A percentile compares a stretch with the other conserved stretches of the same genome.
Evolutionary conservation across 2,888 invertebrate genomes (phyloP).

Genomic region (Cheilosia vulpina): DNA sequence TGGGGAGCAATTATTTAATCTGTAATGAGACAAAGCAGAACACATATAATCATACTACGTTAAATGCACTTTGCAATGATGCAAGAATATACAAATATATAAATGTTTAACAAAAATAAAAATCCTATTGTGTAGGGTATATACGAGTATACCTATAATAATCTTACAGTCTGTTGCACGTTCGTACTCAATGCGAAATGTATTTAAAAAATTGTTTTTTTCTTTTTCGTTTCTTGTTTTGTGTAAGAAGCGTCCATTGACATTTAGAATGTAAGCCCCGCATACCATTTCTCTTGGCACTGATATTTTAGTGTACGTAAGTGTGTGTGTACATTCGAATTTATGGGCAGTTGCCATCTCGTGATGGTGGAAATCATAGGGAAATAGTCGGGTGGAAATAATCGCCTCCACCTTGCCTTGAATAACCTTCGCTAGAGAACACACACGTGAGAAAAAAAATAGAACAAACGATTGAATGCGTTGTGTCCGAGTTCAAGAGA

Average conservation of each 20-base stretch:
- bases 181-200: constrained; percentile 40
- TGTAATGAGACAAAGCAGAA: constrained; percentile 51
- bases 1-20: constrained; percentile 78
- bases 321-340: constrained; percentile 53
- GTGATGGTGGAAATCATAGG: constrained; percentile 62
- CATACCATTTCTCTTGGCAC: constrained; percentile 46
- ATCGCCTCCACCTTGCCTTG: constrained; percentile 64
- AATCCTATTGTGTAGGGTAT: not conserved
- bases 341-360: constrained; percentile 67
- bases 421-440: constrained; percentile 66
- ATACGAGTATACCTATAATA: not conserved
- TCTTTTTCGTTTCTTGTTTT: constrained; percentile 24
- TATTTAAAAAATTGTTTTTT: constrained; percentile 22
- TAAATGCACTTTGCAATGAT: constrained; percentile 39
- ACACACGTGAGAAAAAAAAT: constrained; percentile 53
- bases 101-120: constrained; percentile 25
- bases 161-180: constrained; percentile 17
- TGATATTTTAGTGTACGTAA: constrained; percentile 32
- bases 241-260: constrained; percentile 58
- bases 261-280: constrained; percentile 53
- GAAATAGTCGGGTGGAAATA: constrained; percentile 60
- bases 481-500: constrained; percentile 23
- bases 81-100: not conserved
- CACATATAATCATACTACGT: constrained; percentile 37
- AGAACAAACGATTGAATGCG: constrained; percentile 38